These are phyloP conservation scores for Lepidochrysops patricia DNA, from an alignment of 2,888 invertebrate species.

Conservation along the genomic window DNA sequence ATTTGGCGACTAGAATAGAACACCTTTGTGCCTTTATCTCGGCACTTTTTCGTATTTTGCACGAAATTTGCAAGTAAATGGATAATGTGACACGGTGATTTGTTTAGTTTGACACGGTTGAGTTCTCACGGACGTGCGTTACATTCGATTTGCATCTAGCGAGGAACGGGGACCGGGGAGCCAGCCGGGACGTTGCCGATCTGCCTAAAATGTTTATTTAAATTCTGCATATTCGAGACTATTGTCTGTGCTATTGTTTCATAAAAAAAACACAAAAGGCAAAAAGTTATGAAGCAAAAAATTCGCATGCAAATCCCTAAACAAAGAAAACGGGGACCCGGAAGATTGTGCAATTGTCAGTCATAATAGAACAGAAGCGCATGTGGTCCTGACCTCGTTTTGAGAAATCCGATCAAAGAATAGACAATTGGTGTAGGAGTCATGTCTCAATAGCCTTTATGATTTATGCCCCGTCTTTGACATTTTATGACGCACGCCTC, in stretches of 20 bases:
- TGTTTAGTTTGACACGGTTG: slow-evolving; percentile 54
- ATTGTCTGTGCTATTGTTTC: slow-evolving; percentile 4
- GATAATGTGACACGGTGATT: slow-evolving; percentile 66
- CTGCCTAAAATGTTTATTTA: not conserved
- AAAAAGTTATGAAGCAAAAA: slow-evolving; percentile 38
- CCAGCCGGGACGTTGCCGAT: not conserved
- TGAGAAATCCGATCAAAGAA: slow-evolving; percentile 43
- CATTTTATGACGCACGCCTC: slow-evolving; percentile 67
- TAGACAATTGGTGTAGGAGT: slow-evolving; percentile 48
- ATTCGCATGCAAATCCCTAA: slow-evolving; percentile 49
- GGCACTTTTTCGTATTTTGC: slow-evolving; percentile 63
- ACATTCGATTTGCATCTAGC: slow-evolving; percentile 6
- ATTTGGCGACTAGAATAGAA: slow-evolving; percentile 74
- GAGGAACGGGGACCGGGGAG: too few relatives aligned
- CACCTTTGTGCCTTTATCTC: slow-evolving; percentile 73
- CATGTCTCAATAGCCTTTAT: slow-evolving; percentile 60
- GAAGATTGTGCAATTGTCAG: slow-evolving; percentile 62
- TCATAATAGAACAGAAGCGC: slow-evolving; percentile 54
- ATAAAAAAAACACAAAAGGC: slow-evolving; percentile 6
- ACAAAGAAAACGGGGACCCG: slow-evolving; percentile 53
- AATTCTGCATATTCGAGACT: not conserved
- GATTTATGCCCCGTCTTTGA: slow-evolving; percentile 69
- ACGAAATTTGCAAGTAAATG: slow-evolving; percentile 74
- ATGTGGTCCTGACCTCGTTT: slow-evolving; percentile 72
- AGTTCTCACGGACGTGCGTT: slow-evolving; percentile 50